Percentiles rank a stretch among this genome's conserved stretches.
These are phyloP conservation scores for Panzeria rudis DNA, from an alignment of 2,888 invertebrate genomes.

Conservation along the genomic window DNA sequence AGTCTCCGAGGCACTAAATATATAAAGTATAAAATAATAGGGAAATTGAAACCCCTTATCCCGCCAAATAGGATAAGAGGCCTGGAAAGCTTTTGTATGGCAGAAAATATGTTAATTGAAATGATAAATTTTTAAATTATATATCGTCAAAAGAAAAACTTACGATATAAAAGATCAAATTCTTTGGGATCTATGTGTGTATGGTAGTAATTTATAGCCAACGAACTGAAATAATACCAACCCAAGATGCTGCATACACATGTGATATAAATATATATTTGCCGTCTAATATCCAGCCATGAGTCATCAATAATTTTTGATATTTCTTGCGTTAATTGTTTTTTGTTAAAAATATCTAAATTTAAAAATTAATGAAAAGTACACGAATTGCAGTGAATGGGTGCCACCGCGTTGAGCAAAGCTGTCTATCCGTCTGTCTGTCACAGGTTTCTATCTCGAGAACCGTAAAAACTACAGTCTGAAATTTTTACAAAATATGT, in stretches of 20 bases:
- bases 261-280: constrained; percentile 35
- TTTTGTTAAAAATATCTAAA: constrained; percentile 53
- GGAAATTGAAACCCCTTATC: constrained; percentile 52
- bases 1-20: constrained; percentile 39
- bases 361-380: not conserved
- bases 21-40: constrained; percentile 56
- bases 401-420: too few relatives aligned
- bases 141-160: constrained; percentile 21
- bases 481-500: too few relatives aligned
- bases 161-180: constrained; percentile 57
- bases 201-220: constrained; percentile 45
- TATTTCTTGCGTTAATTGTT: constrained; percentile 48
- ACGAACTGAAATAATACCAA: constrained; percentile 42
- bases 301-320: constrained; percentile 47
- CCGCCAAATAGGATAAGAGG: constrained; percentile 58
- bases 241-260: constrained; percentile 13
- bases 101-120: not conserved
- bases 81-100: constrained; percentile 52
- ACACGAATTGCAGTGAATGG: not conserved
- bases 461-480: too few relatives aligned
- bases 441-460: too few relatives aligned
- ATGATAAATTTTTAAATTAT: too few relatives aligned
- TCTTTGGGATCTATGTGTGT: constrained; percentile 32
- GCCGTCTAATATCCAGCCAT: constrained; percentile 55
- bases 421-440: too few relatives aligned